Evolutionary conservation across 2,113 vertebrate genomes (phyloP), one percentile per base, ranked within the genome.

Genomic region (Candoia aspera): DNA sequence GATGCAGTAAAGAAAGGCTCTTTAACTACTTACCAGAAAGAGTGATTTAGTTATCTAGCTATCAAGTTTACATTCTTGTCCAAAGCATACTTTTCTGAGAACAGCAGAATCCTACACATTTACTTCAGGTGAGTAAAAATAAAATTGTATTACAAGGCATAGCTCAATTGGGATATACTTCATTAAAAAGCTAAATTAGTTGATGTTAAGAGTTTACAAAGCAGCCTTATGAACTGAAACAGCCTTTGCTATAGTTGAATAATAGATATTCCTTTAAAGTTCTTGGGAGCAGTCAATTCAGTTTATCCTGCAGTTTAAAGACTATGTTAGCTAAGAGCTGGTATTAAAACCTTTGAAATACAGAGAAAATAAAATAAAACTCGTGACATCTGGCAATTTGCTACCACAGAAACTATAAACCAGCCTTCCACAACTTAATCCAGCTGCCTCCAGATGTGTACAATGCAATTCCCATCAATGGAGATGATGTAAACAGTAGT

Each of bases 11-110:
- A 79, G 73, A 79, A 21, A 79, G 73, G 8, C 73, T 79, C n/a
- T 68, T 54, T 91, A n/a, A 24, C 53, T 85, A 91, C 79, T 23
- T 58, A 84, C 86, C 62, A 88, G 37, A 84, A 79, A 83, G 26
- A n/a, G 53, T 87, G 33, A 33, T 46, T 19, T 33, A 13, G 10
- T 88, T 60, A 19, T 26, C 54, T 60, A 92, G 23, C 6, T 91
- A 24, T 17, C 37, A 55, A 10, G 21, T 21, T 57, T n/a, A 46
- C 42, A 42, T 57, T 73, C 21, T 17, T 68, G 23, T 29, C 37
- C 79, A 21, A 84, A 26, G 13, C 17, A 60, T 37, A 26, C 19
- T 46, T 84, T 59, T 6, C 37, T 84, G 42, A 90, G 15, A 15
- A n/a, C 23, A 29, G 5, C 26, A 24, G 6, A 90, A 58, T 84